phyloP scores from a whole-genome alignment of 2,888 invertebrate species.

The Leptinotarsa haldemani region DNA sequence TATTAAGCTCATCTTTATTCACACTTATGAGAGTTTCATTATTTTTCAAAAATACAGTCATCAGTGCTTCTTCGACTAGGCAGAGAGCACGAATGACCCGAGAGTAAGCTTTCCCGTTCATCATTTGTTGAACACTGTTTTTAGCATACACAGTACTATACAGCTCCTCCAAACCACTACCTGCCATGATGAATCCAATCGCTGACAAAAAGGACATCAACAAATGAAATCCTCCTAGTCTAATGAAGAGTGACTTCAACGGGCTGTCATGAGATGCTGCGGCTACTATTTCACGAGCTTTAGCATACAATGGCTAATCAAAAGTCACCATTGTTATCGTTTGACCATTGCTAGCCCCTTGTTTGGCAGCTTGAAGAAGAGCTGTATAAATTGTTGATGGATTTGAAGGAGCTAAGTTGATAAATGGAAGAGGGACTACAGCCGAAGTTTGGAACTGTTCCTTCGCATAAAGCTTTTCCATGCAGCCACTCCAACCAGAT shows the following conservation, averaged over 20 bases:
- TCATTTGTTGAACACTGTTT: conserved; percentile 52
- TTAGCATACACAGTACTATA: conserved; percentile 51
- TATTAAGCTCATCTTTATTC: neutral
- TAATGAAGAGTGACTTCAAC: conserved; percentile 20
- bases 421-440: conserved; percentile 25
- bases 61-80: conserved; percentile 25
- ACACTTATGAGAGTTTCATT: conserved; percentile 24
- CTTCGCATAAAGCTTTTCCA: conserved; percentile 20
- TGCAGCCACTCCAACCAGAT: conserved; percentile 22
- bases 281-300: conserved; percentile 39
- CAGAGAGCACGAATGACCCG: conserved; percentile 31
- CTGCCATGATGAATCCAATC: no score
- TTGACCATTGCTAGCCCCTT: conserved; percentile 21
- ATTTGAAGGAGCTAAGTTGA: conserved; percentile 25
- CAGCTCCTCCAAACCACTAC: conserved; percentile 3
- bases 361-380: conserved; percentile 20
- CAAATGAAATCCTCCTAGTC: no score
- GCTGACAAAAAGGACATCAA: no score
- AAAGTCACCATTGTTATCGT: conserved; percentile 35
- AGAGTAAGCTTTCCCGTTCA: conserved; percentile 53
- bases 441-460: conserved; percentile 25
- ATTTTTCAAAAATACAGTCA: conserved; percentile 22
- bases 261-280: conserved; percentile 35
- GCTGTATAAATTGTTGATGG: conserved; percentile 22
- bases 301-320: conserved; percentile 39